These are phyloP conservation scores for Paedocypris sp. DNA, from an alignment of 2,113 vertebrate genomes.

Conservation along the genomic window DNA sequence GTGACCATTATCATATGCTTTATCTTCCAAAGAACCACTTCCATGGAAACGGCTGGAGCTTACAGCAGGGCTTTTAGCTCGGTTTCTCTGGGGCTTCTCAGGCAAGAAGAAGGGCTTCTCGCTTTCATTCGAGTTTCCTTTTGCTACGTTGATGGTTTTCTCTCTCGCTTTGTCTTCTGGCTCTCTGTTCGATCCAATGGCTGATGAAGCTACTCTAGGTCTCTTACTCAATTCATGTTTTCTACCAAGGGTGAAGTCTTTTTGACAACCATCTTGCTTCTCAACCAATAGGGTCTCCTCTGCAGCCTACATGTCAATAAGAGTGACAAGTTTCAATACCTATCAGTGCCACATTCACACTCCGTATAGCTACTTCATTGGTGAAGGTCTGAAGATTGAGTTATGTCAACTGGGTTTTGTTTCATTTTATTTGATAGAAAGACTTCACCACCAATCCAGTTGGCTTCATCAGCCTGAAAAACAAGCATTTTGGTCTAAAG, in stretches of 20 bases:
- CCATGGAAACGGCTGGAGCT: constrained; percentile 16
- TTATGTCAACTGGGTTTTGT: no score
- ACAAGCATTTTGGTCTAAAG: no score
- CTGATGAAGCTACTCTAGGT: constrained; percentile 43
- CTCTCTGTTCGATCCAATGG: constrained; percentile 41
- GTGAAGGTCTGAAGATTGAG: no score
- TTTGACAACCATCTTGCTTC: constrained; percentile 75
- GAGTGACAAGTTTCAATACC: constrained; percentile 86
- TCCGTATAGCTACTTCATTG: neutral
- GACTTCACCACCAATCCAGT: no score
- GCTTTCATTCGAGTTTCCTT: constrained; percentile 33
- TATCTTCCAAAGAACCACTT: neutral
- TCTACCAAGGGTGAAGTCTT: constrained; percentile 59
- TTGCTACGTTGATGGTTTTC: constrained; percentile 5
- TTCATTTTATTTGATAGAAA: no score
- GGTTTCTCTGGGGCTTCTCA: constrained; percentile 39
- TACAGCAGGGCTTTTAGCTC: constrained; percentile 16
- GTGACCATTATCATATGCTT: constrained; percentile 26
- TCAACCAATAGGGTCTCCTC: constrained; percentile 93
- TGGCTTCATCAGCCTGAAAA: no score
- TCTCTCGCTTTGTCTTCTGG: constrained; percentile 23
- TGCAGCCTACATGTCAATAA: constrained; percentile 90
- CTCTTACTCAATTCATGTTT: constrained; percentile 49
- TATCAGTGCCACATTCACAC: constrained; percentile 26
- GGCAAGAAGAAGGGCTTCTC: constrained; percentile 33